Conservation (phyloP, 1,140 invertebrate genomes). For the Capitella teleta region DNA sequence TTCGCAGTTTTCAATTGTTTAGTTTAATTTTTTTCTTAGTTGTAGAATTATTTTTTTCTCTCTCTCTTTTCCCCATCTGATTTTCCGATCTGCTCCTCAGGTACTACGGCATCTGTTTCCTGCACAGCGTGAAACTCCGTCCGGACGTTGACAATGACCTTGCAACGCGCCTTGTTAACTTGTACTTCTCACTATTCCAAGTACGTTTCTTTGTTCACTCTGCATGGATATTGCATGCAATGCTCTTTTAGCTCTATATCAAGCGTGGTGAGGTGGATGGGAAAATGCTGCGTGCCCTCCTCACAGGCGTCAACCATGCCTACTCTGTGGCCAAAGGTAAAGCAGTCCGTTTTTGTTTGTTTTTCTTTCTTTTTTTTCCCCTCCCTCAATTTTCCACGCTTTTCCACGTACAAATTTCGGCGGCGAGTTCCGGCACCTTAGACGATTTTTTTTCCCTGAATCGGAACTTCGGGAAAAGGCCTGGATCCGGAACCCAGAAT, state of each 20-base stretch:
- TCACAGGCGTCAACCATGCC: conserved; percentile 77
- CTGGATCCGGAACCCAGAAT: background rate
- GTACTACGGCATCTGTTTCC: conserved; percentile 85
- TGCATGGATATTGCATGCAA: background rate
- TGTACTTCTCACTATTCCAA: conserved; percentile 96
- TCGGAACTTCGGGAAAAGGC: background rate
- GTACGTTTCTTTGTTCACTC: conserved; percentile 39
- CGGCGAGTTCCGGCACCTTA: background rate
- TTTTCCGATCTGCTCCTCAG: too few relatives aligned
- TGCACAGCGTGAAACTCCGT: conserved; percentile 65
- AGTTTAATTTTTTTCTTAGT: background rate
- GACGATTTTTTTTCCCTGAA: background rate
- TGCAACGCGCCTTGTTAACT: conserved; percentile 67
- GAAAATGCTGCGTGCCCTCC: conserved; percentile 78
- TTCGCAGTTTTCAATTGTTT: background rate
- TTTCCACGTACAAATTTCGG: background rate
- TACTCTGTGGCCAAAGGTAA: conserved; percentile 62
- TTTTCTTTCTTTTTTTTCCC: too few relatives aligned
- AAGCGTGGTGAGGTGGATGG: conserved; percentile 67
- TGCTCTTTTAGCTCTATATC: conserved; percentile 39
- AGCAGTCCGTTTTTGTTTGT: too few relatives aligned
- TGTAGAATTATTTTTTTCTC: too few relatives aligned
- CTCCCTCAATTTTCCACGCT: background rate
- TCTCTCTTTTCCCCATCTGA: too few relatives aligned
- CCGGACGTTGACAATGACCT: conserved; percentile 59